Conservation (phyloP, 2,888 invertebrate species). For the Zhuqinia jingwanae region DNA sequence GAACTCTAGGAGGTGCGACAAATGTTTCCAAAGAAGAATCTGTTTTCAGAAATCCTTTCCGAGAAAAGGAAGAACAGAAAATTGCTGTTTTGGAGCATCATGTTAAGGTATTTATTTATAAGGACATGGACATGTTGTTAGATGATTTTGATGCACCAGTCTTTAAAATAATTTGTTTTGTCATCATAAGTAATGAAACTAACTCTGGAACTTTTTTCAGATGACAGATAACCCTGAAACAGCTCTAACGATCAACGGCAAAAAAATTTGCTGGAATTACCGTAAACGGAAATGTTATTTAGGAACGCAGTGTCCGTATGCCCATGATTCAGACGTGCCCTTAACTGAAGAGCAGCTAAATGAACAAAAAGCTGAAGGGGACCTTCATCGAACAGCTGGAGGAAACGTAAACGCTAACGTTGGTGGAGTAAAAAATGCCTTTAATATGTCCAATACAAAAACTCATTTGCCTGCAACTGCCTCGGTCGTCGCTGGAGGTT, state of each 20-base stretch:
- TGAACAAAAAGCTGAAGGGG: conserved; percentile 53
- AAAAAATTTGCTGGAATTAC: conserved; percentile 96
- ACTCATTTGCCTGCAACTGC: conserved; percentile 58
- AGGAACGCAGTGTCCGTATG: conserved; percentile 95
- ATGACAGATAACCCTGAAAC: conserved; percentile 89
- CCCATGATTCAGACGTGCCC: conserved; percentile 91
- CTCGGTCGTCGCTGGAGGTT: conserved; percentile 53
- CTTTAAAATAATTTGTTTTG: background rate
- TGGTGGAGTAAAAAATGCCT: background rate
- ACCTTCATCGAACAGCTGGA: conserved; percentile 43
- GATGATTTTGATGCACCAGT: background rate
- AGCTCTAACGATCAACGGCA: conserved; percentile 91
- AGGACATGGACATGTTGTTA: too few relatives aligned
- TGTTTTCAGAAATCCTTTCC: conserved; percentile 75
- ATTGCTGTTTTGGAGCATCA: conserved; percentile 75
- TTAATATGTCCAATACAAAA: background rate
- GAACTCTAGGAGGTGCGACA: conserved; percentile 42
- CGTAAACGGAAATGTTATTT: conserved; percentile 94
- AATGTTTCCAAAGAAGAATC: conserved; percentile 70
- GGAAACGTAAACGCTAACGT: background rate
- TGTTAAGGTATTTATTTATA: conserved; percentile 76
- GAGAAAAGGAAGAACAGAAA: conserved; percentile 73
- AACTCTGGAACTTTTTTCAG: conserved; percentile 39
- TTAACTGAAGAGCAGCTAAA: conserved; percentile 56
- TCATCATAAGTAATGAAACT: background rate